These are phyloP conservation scores for Apodemia mormo DNA, from an alignment of 2,888 invertebrate genomes.

Conservation along the genomic window DNA sequence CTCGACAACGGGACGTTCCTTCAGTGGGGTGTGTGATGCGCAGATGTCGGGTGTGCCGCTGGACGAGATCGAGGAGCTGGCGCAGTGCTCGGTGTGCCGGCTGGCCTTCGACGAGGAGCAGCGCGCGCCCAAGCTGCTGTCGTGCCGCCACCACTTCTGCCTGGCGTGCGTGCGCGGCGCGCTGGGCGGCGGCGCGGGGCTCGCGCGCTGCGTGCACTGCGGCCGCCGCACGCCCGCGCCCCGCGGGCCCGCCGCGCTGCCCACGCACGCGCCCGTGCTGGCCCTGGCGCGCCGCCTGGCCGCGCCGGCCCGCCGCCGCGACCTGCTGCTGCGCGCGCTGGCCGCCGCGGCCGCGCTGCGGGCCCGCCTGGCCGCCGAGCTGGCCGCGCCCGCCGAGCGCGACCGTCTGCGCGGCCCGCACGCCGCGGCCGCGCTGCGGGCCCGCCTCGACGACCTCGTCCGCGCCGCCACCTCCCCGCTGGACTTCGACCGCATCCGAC, in stretches of 20 bases:
- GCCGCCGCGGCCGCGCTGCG: conserved; percentile 70
- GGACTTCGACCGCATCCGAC: conserved; percentile 73
- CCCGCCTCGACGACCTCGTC: conserved; percentile 85
- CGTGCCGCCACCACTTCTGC: conserved; percentile 90
- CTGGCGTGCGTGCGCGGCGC: conserved; percentile 87
- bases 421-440: conserved; percentile 87
- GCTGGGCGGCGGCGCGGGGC: conserved; percentile 83
- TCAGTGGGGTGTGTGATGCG: neutral
- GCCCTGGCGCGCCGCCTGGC: conserved; percentile 77
- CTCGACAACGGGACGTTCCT: too few species aligned
- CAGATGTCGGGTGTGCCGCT: conserved; percentile 82
- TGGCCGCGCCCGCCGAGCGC: conserved; percentile 81
- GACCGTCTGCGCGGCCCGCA: conserved; percentile 85
- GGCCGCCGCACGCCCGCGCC: conserved; percentile 85
- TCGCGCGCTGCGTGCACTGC: conserved; percentile 86
- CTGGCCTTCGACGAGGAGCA: conserved; percentile 88
- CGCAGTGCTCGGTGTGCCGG: conserved; percentile 88
- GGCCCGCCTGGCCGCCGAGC: conserved; percentile 75
- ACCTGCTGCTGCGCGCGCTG: conserved; percentile 86
- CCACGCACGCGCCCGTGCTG: conserved; percentile 85
- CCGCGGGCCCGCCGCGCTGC: conserved; percentile 83
- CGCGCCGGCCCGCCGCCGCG: conserved; percentile 45
- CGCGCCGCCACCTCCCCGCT: conserved; percentile 85
- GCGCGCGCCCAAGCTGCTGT: conserved; percentile 86
- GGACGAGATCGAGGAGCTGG: conserved; percentile 87